These are phyloP conservation scores for Apamea anceps DNA, from an alignment of 2,888 invertebrate species.

Conservation along the genomic window DNA sequence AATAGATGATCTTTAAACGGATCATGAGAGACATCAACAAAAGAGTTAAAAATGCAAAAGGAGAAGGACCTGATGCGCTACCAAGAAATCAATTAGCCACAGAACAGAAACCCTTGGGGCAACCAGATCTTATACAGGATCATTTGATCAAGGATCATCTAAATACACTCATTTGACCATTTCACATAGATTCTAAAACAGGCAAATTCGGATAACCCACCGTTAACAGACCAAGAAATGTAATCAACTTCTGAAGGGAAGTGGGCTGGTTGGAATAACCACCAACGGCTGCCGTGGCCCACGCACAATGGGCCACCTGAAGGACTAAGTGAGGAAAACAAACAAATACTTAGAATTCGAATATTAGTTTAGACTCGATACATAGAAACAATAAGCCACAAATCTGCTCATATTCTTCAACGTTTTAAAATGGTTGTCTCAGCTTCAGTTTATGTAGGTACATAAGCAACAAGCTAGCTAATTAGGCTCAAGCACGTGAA, in stretches of 20 bases:
- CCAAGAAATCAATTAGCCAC: neutral
- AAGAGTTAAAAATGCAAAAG: neutral
- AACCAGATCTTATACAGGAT: no score
- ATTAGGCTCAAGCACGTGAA: neutral
- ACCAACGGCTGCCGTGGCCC: neutral
- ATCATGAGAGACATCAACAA: neutral
- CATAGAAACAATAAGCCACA: neutral
- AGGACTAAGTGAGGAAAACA: neutral
- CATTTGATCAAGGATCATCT: no score
- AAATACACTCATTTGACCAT: no score
- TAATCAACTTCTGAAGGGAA: neutral
- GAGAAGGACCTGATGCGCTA: neutral
- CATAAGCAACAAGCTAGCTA: neutral
- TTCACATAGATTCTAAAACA: neutral
- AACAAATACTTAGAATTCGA: neutral
- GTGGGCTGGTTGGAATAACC: neutral
- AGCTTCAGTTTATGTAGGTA: neutral
- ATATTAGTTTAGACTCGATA: neutral
- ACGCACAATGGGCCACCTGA: neutral
- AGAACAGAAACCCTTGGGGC: neutral
- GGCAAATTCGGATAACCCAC: neutral
- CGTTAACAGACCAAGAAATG: neutral
- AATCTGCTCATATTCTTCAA: neutral
- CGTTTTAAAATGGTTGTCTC: neutral
- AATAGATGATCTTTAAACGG: neutral